Conservation (phyloP, 2,113 vertebrate species). For the Panthera leo region DNA sequence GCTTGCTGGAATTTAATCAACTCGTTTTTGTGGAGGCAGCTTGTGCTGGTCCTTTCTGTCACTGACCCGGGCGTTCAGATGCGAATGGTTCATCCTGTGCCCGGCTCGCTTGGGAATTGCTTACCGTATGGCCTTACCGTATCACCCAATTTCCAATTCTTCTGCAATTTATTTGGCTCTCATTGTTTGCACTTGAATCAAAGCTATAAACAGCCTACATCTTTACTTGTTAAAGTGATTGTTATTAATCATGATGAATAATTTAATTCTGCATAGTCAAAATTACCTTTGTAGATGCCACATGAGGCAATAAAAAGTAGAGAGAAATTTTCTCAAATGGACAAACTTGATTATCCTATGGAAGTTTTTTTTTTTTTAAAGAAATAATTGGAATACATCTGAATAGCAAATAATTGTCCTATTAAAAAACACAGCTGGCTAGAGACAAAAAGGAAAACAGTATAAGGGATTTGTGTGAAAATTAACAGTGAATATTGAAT, state of each 20-base stretch:
- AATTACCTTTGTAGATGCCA: neutral
- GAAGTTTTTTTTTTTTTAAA: conserved; percentile 8
- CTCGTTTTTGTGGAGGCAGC: neutral
- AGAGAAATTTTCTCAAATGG: neutral
- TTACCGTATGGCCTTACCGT: neutral
- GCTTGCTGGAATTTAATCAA: conserved; percentile 27
- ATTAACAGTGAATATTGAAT: conserved; percentile 43
- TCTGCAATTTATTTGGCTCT: neutral
- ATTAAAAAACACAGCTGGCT: conserved; percentile 69
- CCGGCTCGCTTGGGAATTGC: neutral
- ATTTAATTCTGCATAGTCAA: neutral
- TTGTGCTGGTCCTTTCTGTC: neutral
- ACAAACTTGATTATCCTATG: neutral
- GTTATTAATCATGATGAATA: neutral
- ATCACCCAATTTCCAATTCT: neutral
- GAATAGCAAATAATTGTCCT: conserved; percentile 32
- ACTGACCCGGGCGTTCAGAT: neutral
- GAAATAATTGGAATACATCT: conserved; percentile 53
- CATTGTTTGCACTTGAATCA: neutral
- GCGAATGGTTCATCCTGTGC: neutral
- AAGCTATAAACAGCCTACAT: neutral
- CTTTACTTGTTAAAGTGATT: conserved; percentile 21
- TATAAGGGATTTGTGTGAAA: conserved; percentile 49
- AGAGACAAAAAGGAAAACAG: conserved; percentile 56
- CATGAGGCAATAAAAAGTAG: neutral